These are phyloP conservation scores for Caenorhabditis sinica DNA, from an alignment of 2,888 invertebrate species.

Conservation along the genomic window DNA sequence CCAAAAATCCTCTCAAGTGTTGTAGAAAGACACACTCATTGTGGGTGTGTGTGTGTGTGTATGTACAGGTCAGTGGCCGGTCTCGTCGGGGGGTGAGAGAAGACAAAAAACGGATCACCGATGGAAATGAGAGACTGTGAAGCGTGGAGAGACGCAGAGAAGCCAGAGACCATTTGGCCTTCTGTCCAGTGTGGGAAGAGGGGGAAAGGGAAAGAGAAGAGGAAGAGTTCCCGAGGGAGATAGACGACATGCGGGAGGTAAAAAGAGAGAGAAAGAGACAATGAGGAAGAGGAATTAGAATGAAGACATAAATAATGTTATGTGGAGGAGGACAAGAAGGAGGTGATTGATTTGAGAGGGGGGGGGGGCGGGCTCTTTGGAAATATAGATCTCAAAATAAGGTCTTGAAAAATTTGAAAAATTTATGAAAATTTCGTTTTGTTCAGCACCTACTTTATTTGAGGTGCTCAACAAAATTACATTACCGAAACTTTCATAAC, in stretches of 20 bases:
- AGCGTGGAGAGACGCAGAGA: neutral
- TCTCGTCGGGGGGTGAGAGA: constrained; percentile 7
- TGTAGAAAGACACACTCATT: constrained; percentile 8
- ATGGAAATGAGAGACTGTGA: neutral
- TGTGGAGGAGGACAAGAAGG: neutral
- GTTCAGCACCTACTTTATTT: too few relatives aligned
- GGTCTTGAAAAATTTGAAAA: too few relatives aligned
- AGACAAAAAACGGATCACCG: constrained; percentile 35
- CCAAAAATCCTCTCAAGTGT: constrained; percentile 3
- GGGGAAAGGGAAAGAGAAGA: too few relatives aligned
- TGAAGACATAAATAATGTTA: neutral
- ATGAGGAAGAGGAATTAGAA: neutral
- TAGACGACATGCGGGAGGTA: neutral
- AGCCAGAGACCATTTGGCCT: constrained; percentile 16
- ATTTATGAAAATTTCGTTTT: too few relatives aligned
- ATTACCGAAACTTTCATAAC: too few relatives aligned
- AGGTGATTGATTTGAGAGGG: neutral
- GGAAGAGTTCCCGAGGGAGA: constrained; percentile 8
- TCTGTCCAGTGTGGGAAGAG: constrained; percentile 21
- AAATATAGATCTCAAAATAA: too few relatives aligned
- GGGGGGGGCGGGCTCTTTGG: too few relatives aligned
- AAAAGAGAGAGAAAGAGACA: constrained; percentile 7
- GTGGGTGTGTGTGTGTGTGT: neutral
- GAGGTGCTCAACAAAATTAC: too few relatives aligned
- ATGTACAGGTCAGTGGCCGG: constrained; percentile 54